Evolutionary conservation across 2,797 vertebrate genomes (phyloP), one percentile per base, ranked within the genome.

Genomic region (Sebastes hubbsi): DNA sequence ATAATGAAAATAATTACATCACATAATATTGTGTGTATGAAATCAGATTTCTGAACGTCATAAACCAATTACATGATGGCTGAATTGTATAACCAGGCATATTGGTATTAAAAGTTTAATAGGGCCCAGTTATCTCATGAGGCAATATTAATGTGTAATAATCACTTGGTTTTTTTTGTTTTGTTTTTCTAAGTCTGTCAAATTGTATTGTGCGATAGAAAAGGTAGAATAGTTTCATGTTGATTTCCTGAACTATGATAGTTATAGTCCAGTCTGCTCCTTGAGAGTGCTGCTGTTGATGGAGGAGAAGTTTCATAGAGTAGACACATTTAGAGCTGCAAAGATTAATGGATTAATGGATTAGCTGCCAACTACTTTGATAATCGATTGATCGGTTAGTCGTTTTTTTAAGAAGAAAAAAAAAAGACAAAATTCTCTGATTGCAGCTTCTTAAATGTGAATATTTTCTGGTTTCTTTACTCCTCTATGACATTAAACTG

Each of bases 1-100:
- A 75, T 58, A 58, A 75, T 56, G 54, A 30, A 58, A 30, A 58
- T 75, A 75, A 75, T 67, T 18, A 30, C 13, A 75, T 75, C 27
- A 32, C 25, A 58, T 75, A 11, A 30, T 24, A 75, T 42, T 56
- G 22, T 16, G 8, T 65, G 8, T 12, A 29, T 30, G 30, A 38
- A 18, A 55, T 56, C 13, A 12, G 25, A 18, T 66, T 58, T 29
- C 14, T 56, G 25, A 58, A 58, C 20, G 36, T 49, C 73, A 59
- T 24, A 67, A 67, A 59, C 63, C 36, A 67, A 59, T 75, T 59
- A 67, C n/a, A 9, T 1, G 4, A 59, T 24, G 63, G n/a, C 27
- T 25, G 54, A 59, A 67, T 46, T 32, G 38, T 8, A 49, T 29
- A 46, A 61, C 20, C 24, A 18, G 20, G 16, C 10, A 2, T 22